Conservation (phyloP, 2,113 vertebrate species). For the Ageneiosus marmoratus region DNA sequence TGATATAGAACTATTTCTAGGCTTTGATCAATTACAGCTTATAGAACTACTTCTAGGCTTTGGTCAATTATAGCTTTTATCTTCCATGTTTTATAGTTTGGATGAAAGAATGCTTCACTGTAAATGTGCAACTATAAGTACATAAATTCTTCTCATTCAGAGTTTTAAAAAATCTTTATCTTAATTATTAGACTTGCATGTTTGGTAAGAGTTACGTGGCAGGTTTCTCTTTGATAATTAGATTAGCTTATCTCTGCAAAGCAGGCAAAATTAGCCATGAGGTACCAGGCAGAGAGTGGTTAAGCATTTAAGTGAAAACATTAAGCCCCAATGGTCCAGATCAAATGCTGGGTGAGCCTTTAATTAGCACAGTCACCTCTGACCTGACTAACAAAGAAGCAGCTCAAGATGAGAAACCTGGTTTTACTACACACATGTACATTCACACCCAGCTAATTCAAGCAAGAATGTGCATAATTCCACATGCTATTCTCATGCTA, state of each 20-base stretch:
- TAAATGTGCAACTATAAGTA: not conserved
- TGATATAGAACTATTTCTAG: not conserved
- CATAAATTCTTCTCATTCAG: conserved; percentile 50
- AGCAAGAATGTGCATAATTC: conserved; percentile 85
- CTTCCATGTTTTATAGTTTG: not conserved
- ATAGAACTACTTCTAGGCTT: no score
- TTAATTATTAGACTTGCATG: conserved; percentile 26
- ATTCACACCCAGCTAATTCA: conserved; percentile 80
- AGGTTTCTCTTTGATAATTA: conserved; percentile 79
- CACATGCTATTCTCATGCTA: conserved; percentile 80
- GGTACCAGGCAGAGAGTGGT: conserved; percentile 85
- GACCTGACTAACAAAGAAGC: conserved; percentile 82
- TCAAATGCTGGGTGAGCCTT: conserved; percentile 77
- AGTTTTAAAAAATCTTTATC: conserved; percentile 54
- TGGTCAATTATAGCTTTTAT: not conserved
- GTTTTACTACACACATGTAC: conserved; percentile 78
- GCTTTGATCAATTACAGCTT: no score
- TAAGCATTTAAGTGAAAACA: conserved; percentile 79
- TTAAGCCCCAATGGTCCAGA: conserved; percentile 84
- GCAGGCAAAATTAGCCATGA: conserved; percentile 80
- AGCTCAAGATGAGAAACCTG: conserved; percentile 77
- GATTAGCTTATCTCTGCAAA: conserved; percentile 73
- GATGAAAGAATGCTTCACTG: not conserved
- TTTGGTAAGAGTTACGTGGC: conserved; percentile 56
- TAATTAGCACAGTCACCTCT: conserved; percentile 89